These are phyloP conservation scores for Phrynocephalus forsythii DNA, from an alignment of 2,797 vertebrate species.

Conservation along the genomic window DNA sequence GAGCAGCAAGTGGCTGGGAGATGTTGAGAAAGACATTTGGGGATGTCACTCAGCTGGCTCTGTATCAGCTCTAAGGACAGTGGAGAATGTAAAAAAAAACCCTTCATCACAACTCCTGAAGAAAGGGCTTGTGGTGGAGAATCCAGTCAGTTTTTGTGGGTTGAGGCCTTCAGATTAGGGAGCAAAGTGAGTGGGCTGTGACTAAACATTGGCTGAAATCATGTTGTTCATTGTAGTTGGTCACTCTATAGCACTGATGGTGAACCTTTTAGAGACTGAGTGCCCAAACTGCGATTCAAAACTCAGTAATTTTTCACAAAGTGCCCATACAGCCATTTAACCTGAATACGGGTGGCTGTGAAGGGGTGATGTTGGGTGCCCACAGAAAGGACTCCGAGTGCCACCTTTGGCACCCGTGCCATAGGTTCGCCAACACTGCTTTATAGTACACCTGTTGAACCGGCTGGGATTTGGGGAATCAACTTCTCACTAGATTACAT, in stretches of 20 bases:
- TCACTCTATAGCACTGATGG: no score
- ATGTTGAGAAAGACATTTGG: not conserved
- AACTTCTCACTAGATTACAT: no score
- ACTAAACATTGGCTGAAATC: not conserved
- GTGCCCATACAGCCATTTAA: no score
- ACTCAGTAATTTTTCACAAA: no score
- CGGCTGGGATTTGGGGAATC: not conserved
- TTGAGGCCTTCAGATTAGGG: not conserved
- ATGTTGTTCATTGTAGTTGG: not conserved
- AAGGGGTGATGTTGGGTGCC: no score
- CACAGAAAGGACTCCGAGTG: no score
- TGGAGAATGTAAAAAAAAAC: not conserved
- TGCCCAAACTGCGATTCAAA: no score
- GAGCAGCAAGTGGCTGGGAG: not conserved
- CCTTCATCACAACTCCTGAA: not conserved
- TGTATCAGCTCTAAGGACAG: not conserved
- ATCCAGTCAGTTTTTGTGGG: not conserved
- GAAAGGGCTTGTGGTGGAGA: not conserved
- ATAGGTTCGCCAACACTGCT: no score
- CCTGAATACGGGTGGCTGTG: no score
- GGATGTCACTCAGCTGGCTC: not conserved
- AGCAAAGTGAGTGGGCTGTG: not conserved
- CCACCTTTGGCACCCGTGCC: no score
- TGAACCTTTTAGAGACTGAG: no score
- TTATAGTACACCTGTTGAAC: no score